phyloP scores from a whole-genome alignment of 2,113 vertebrate genomes.

The Eubucco bourcierii region DNA sequence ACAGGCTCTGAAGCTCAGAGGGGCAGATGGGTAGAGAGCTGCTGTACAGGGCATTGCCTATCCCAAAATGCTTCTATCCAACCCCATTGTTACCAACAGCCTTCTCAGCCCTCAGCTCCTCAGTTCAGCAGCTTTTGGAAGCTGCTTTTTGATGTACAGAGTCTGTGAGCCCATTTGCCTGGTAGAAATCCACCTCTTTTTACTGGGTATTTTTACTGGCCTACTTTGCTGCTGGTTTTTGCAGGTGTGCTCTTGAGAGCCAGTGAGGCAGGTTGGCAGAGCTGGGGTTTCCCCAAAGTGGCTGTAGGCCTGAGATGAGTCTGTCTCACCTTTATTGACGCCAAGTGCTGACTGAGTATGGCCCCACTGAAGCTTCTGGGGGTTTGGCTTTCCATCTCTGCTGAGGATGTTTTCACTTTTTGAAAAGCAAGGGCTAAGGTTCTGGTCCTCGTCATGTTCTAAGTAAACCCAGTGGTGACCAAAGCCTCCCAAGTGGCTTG shows the following conservation, averaged over 20 bases:
- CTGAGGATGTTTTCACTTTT: background rate
- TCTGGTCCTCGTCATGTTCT: accelerated
- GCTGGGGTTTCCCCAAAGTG: background rate
- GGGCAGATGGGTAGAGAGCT: background rate
- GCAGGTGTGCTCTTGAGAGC: background rate
- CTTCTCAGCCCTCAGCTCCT: background rate
- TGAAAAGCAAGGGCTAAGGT: background rate
- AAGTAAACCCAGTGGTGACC: background rate
- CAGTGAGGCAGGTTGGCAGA: background rate
- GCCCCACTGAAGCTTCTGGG: background rate
- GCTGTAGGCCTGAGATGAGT: background rate
- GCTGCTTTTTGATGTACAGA: background rate
- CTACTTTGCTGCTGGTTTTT: background rate
- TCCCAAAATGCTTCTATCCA: background rate
- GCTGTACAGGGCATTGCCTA: background rate
- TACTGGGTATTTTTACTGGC: background rate
- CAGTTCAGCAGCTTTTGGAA: background rate
- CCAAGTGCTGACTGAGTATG: background rate
- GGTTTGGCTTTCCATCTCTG: background rate
- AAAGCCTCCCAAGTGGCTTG: background rate
- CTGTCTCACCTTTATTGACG: background rate
- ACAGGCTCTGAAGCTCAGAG: background rate
- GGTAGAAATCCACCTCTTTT: background rate
- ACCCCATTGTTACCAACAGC: background rate
- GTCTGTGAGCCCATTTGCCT: background rate